A percentile compares a stretch with the other conserved stretches of the same genome.
Evolutionary conservation across 2,797 vertebrate species (phyloP).

Genomic region (Acanthopagrus latus): DNA sequence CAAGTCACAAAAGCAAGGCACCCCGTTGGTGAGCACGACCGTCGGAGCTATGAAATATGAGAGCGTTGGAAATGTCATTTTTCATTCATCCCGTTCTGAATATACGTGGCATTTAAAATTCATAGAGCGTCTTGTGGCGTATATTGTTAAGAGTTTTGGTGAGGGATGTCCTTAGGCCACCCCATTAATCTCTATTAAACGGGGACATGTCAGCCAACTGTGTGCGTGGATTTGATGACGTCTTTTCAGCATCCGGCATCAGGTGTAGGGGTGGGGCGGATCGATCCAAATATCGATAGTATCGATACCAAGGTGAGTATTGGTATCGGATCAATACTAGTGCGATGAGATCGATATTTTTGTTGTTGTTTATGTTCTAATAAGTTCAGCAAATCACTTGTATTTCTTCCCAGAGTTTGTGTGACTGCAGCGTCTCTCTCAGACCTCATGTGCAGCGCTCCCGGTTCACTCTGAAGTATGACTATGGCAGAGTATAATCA

Average conservation of each 20-base stretch:
- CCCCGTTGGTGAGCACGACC: conserved; percentile 22
- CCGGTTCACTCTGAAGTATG: no score
- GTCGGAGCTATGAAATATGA: conserved; percentile 53
- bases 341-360: no score
- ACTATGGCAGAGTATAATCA: no score
- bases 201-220: conserved; percentile 56
- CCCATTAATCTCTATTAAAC: conserved; percentile 79
- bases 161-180: conserved; percentile 71
- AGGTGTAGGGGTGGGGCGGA: no score
- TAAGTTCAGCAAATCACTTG: no score
- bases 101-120: conserved; percentile 74
- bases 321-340: no score
- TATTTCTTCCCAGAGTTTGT: no score
- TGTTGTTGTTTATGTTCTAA: no score
- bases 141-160: conserved; percentile 72
- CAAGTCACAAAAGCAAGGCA: conserved; percentile 21
- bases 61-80: conserved; percentile 51
- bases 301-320: no score
- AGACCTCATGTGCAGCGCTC: no score
- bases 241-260: conserved; percentile 9
- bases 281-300: no score
- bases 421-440: no score
- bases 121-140: conserved; percentile 63
- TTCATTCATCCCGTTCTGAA: conserved; percentile 69
- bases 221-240: conserved; percentile 41